Conservation (phyloP, 2,797 vertebrate species). For the Sebastes alutus region DNA sequence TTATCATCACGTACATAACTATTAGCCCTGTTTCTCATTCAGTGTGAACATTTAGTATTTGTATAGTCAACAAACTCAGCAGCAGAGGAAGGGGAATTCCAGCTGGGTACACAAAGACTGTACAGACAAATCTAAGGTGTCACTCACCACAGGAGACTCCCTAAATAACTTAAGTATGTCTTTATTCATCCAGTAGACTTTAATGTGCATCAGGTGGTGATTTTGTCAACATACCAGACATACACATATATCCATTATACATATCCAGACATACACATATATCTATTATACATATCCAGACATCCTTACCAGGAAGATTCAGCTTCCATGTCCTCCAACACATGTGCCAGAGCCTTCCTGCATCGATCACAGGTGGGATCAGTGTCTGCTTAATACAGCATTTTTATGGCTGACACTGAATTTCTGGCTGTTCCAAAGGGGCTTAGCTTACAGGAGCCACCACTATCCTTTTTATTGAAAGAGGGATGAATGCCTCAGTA, state of each 20-base stretch:
- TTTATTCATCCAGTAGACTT: not conserved
- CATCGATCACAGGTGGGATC: no score
- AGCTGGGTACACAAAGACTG: not conserved
- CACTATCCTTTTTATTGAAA: not conserved
- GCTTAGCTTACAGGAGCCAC: not conserved
- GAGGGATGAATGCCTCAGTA: not conserved
- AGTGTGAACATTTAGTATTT: slow-evolving; percentile 36
- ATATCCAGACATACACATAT: no score
- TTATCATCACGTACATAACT: slow-evolving; percentile 45
- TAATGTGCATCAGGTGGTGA: not conserved
- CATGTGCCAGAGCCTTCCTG: no score
- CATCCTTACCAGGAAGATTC: no score
- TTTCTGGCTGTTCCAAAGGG: not conserved
- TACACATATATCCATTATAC: no score
- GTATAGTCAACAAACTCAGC: slow-evolving; percentile 36
- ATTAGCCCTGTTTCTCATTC: slow-evolving; percentile 45
- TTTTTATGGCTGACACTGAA: not conserved
- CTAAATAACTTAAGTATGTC: not conserved
- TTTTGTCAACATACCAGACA: not conserved
- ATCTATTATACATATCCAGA: no score
- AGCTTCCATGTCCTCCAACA: no score
- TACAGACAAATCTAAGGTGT: not conserved
- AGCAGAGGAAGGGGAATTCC: slow-evolving; percentile 42
- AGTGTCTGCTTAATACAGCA: no score
- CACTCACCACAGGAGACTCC: not conserved